Evolutionary conservation across 1,140 invertebrate species (phyloP), one percentile per base, ranked within the genome.

Genomic region (Manduca sexta): DNA sequence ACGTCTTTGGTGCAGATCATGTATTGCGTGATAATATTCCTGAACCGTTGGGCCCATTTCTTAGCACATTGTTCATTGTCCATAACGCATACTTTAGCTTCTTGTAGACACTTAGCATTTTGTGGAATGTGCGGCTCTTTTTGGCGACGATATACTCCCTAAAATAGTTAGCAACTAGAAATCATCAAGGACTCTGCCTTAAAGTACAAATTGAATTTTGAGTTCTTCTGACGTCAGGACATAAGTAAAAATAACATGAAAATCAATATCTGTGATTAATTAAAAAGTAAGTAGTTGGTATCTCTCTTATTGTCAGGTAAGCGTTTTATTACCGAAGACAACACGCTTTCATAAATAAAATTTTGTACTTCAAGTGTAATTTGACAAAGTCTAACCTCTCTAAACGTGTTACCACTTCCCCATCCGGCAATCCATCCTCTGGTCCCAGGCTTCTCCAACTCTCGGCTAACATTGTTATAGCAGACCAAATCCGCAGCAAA

Each of bases 1-100:
- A 84, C 74, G 35, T 84, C 81, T 12, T 74, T 82, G 2, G 81
- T 84, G 56, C 81, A 84, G 49, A 84, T 77, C 81, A 84, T 84
- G 54, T 82, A 84, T 38, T 74, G 66, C 0, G 64, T 67, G 55
- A 84, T 82, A 30, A 84, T 84, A 43, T 38, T 59, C 17, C 77
- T 63, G 50, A 84, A 84, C 13, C 61, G 58, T 12, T 73, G 67
- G 0, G 81, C 75, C 81, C 78, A 84, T 33, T 82, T 81, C 64
- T 79, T 82, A 11, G 77, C 71, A 37, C 81, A 84, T n/a, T 69
- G 65, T 40, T 82, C 75, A 37, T 84, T 84, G 50, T 84, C 81
- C 81, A 84, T 84, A 0, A 84, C 56, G 29, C 75, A 81, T 0
- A 84, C 81, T 44, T 81, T 82, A 2, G 81, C 81, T 48, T 84